Conservation (phyloP, 2,888 invertebrate genomes). For the Epirrita christyi region DNA sequence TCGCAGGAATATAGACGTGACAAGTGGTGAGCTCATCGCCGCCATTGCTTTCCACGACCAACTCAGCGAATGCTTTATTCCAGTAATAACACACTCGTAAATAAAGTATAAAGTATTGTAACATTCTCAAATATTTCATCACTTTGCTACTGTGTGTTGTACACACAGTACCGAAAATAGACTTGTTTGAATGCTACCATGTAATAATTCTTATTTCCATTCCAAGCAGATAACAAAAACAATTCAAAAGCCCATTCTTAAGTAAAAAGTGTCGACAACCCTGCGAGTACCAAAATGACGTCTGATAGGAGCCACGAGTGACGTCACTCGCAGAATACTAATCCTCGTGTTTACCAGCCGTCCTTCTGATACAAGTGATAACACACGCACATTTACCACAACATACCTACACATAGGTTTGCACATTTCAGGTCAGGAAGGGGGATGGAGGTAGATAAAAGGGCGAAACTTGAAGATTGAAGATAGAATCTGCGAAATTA, state of each 20-base stretch:
- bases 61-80: too few species aligned
- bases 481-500: slow-evolving; percentile 13
- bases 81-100: too few species aligned
- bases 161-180: too few species aligned
- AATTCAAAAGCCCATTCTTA: slow-evolving; percentile 13
- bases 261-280: slow-evolving; percentile 18
- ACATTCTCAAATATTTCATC: too few species aligned
- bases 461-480: slow-evolving; percentile 10
- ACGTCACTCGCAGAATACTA: slow-evolving; percentile 20
- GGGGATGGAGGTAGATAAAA: slow-evolving; percentile 8
- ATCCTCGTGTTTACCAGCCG: slow-evolving; percentile 6
- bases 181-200: too few species aligned
- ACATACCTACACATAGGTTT: slow-evolving; percentile 1
- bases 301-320: slow-evolving; percentile 8
- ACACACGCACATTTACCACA: slow-evolving; percentile 11
- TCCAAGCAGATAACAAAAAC: slow-evolving; percentile 13
- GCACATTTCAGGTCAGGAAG: not conserved
- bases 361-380: slow-evolving; percentile 13
- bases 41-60: too few species aligned
- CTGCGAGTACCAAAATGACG: slow-evolving; percentile 7
- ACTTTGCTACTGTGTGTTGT: too few species aligned
- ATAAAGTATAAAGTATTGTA: too few species aligned
- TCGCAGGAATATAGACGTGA: too few species aligned
- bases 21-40: too few species aligned
- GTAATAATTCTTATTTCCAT: slow-evolving; percentile 1